phyloP scores from a whole-genome alignment of 2,797 vertebrate genomes.

The Chaunax sp. region DNA sequence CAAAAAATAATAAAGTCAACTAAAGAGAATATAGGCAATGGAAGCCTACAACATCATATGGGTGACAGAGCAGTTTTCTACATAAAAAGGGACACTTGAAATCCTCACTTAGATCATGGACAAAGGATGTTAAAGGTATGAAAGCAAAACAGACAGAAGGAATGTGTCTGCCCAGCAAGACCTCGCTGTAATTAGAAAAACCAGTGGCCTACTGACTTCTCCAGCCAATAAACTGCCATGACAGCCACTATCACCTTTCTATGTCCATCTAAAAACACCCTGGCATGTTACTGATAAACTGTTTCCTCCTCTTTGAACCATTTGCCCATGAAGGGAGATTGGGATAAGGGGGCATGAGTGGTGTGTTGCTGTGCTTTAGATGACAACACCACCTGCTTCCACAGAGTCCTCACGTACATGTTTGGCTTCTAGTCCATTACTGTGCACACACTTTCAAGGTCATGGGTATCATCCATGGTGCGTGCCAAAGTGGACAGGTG shows the following conservation, averaged over 20 bases:
- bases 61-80: constrained; percentile 17
- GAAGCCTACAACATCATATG: constrained; percentile 16
- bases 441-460: constrained; percentile 62
- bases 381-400: constrained; percentile 63
- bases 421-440: constrained; percentile 56
- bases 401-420: constrained; percentile 56
- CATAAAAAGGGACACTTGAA: constrained; percentile 21
- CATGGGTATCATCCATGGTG: constrained; percentile 34
- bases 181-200: constrained; percentile 78
- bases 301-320: constrained; percentile 66
- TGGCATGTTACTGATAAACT: constrained; percentile 68
- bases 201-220: constrained; percentile 68
- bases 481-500: constrained; percentile 26
- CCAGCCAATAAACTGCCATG: constrained; percentile 58
- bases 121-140: constrained; percentile 38
- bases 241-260: constrained; percentile 64
- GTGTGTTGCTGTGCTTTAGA: constrained; percentile 29
- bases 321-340: constrained; percentile 17
- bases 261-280: constrained; percentile 58
- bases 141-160: constrained; percentile 59
- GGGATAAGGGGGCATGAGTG: not conserved
- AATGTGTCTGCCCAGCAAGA: constrained; percentile 66
- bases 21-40: constrained; percentile 15
- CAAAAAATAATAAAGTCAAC: constrained; percentile 37
- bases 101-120: constrained; percentile 37